Percentiles rank a stretch among this genome's conserved stretches.
Conservation (phyloP, 2,888 invertebrate genomes). For the Plutella xylostella region DNA sequence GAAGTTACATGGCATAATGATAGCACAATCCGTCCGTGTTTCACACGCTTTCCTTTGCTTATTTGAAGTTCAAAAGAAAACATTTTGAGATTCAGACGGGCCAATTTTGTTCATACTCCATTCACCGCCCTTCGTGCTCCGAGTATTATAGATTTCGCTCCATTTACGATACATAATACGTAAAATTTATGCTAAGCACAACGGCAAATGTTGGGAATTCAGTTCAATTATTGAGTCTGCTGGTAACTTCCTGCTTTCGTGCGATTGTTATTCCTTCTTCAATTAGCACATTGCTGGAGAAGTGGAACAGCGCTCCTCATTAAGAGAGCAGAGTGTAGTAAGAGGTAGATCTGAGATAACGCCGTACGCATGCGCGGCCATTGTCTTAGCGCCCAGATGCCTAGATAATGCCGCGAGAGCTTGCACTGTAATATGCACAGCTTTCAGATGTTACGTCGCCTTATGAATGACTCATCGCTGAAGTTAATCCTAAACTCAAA, state of each 20-base stretch:
- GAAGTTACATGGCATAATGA: no score
- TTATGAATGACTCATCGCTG: conserved; percentile 26
- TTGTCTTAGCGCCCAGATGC: conserved; percentile 55
- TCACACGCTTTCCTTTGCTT: background rate
- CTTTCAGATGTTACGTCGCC: conserved; percentile 34
- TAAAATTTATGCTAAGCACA: no score
- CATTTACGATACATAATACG: no score
- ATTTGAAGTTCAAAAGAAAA: background rate
- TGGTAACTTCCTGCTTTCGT: no score
- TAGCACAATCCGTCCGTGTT: background rate
- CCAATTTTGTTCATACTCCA: no score
- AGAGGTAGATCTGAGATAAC: conserved; percentile 61
- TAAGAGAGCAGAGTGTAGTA: conserved; percentile 60
- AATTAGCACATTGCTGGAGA: conserved; percentile 23
- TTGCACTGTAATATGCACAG: conserved; percentile 35
- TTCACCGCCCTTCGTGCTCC: no score
- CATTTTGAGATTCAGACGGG: no score
- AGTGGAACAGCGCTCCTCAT: conserved; percentile 54
- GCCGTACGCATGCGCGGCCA: conserved; percentile 63
- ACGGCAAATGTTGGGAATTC: no score
- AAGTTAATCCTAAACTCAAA: no score
- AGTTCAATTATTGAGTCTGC: no score
- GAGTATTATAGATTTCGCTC: no score
- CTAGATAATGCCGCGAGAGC: conserved; percentile 50
- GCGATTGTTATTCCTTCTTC: no score